phyloP scores from a whole-genome alignment of 2,888 invertebrate genomes.

The Perizoma flavofasciatum region DNA sequence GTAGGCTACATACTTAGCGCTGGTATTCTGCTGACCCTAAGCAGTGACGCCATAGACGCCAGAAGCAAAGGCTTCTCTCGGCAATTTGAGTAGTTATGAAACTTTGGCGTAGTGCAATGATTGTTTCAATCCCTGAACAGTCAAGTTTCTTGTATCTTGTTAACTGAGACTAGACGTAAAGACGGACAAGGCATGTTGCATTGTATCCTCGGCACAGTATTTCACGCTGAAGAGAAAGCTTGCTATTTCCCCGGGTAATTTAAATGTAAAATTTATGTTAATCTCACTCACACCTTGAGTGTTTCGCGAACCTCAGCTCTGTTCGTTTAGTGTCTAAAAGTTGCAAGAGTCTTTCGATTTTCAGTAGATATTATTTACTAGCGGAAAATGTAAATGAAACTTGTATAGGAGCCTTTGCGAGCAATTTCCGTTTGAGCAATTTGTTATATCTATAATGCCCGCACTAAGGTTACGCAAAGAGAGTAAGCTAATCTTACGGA shows the following conservation, averaged over 20 bases:
- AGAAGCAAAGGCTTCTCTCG: no score
- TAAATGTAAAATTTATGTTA: conserved; percentile 71
- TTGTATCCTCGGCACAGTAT: conserved; percentile 26
- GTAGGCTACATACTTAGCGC: no score
- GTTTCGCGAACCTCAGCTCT: conserved; percentile 41
- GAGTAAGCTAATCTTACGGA: no score
- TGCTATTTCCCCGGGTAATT: conserved; percentile 50
- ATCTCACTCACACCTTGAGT: conserved; percentile 64
- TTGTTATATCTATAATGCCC: no score
- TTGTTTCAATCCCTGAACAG: neutral
- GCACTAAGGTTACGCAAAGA: no score
- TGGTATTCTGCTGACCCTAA: no score
- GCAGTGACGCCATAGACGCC: no score
- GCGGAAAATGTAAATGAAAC: no score
- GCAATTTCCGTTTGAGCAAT: no score
- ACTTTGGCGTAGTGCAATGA: neutral
- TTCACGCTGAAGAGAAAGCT: conserved; percentile 25
- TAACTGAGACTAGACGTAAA: conserved; percentile 3
- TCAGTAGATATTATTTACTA: neutral
- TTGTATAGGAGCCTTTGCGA: no score
- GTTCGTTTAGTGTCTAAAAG: conserved; percentile 13
- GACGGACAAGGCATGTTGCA: conserved; percentile 23
- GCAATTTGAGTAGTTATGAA: neutral
- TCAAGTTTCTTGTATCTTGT: neutral
- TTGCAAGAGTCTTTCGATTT: neutral